These are phyloP conservation scores for Dipus sagitta DNA, from an alignment of 2,797 vertebrate genomes.

Conservation along the genomic window DNA sequence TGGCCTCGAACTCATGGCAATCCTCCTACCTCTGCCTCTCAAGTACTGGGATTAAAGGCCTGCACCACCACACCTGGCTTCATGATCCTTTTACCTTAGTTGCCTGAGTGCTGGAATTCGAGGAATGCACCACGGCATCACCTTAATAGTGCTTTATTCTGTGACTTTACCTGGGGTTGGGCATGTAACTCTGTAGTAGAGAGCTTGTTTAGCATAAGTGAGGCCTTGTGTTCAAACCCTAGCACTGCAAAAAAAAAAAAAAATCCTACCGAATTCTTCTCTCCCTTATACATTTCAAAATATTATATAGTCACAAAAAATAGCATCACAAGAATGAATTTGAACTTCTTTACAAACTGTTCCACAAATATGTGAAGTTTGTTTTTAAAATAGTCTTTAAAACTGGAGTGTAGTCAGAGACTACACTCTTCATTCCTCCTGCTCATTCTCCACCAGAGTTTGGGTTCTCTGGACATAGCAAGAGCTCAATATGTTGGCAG, in stretches of 20 bases:
- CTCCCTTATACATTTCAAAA: conserved; percentile 46
- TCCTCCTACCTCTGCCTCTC: too few species aligned
- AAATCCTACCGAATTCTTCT: conserved; percentile 42
- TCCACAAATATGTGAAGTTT: conserved; percentile 52
- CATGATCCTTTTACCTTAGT: background rate
- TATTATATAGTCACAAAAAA: conserved; percentile 49
- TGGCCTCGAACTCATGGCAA: background rate
- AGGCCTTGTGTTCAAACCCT: background rate
- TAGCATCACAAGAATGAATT: conserved; percentile 59
- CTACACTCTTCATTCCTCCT: conserved; percentile 52
- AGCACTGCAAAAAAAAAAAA: background rate
- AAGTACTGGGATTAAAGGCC: too few species aligned
- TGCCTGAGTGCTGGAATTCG: background rate
- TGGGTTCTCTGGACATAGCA: conserved; percentile 60
- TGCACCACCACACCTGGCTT: too few species aligned
- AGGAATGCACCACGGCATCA: background rate
- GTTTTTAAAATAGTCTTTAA: conserved; percentile 34
- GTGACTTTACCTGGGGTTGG: background rate
- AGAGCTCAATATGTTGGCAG: conserved; percentile 69
- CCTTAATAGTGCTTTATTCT: conserved; percentile 54
- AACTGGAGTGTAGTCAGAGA: conserved; percentile 52
- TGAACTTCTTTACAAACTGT: conserved; percentile 68
- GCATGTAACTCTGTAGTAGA: background rate
- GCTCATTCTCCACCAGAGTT: conserved; percentile 6
- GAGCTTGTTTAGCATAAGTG: background rate